Conservation (phyloP, 2,797 vertebrate genomes). For the Ambastaia sidthimunki region DNA sequence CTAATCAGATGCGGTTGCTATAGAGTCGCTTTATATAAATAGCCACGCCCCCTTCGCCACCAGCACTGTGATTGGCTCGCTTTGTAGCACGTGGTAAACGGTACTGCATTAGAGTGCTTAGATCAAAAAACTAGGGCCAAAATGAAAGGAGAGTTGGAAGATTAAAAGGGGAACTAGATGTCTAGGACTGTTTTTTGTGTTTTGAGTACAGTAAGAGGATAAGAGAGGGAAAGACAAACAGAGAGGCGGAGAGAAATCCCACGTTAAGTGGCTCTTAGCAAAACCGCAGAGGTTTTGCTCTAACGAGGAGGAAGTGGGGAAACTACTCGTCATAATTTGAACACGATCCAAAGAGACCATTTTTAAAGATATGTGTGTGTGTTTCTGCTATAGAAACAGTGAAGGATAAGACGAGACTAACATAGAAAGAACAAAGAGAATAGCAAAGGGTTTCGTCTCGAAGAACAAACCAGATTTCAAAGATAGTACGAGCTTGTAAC, state of each 20-base stretch:
- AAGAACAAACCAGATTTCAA: constrained; percentile 28
- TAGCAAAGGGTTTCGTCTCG: constrained; percentile 14
- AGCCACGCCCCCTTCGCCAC: neutral
- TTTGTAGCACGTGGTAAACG: neutral
- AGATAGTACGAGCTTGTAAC: constrained; percentile 21
- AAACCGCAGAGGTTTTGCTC: constrained; percentile 45
- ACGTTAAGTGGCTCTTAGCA: constrained; percentile 34
- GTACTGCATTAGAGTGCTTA: neutral
- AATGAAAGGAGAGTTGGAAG: constrained; percentile 3
- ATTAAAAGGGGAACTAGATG: neutral
- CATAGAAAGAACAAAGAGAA: constrained; percentile 15
- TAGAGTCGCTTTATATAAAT: constrained; percentile 40
- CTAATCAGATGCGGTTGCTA: constrained; percentile 50
- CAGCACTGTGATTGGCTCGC: neutral
- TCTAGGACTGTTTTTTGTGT: neutral
- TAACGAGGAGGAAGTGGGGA: constrained; percentile 37
- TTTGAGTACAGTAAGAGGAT: constrained; percentile 29
- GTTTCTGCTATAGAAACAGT: constrained; percentile 20
- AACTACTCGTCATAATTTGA: constrained; percentile 48
- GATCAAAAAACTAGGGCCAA: constrained; percentile 4
- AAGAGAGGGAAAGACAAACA: constrained; percentile 30
- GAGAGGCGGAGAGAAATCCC: constrained; percentile 13
- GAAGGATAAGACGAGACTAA: constrained; percentile 11
- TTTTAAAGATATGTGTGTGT: constrained; percentile 47
- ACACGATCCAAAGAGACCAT: constrained; percentile 37